Base-by-base conservation (phyloP, 2,113 vertebrate species). In the Alces alces region DNA sequence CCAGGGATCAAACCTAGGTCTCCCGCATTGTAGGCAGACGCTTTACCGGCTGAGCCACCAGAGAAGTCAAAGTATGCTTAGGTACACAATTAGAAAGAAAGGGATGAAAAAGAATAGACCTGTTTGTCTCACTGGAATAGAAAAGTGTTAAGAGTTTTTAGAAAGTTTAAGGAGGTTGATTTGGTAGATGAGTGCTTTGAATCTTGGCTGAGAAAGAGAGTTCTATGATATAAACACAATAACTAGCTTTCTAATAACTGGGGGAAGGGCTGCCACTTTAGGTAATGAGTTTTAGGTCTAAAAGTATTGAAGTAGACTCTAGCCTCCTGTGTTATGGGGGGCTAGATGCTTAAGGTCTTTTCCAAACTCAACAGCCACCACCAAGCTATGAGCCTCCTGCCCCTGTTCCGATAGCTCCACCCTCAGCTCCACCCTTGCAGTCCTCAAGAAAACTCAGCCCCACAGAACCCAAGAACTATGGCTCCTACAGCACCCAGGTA, bases 401-500 rank as follows among this genome's bases (percentile, higher is more conserved):
- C 2, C 88, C 93, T 2, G 91, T 87, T 7, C 97, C 98, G 0
- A 84, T 99, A 33, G 98, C 99, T 6, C 58, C 98, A 15, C 96
- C 97, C 28, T 93, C 95, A 0, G 98, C 27, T 97, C 98, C 58
- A 96, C 98, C 96, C 0, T 98, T 98, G 2, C 98, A 98, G 86
- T 33, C 98, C 1, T 98, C 99, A 3, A 99, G 98, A 97, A 99
- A 98, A 93, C 98, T 98, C 5, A 99, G 99, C 23, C 99, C 99
- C 45, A 99, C 99, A 0, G 99, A 99, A 94, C 99, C 99, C 58
- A 99, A 99, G 36, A 99, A 99, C 98, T 99, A 99, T 27, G 99
- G 99, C 91, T 99, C 99, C 43, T 99, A 99, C 16, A 99, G 98
- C 91, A 99, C 99, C 4, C 99, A 99, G 99, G 99, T 99, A 98